Percentiles rank a stretch among this genome's conserved stretches.
Evolutionary conservation across 1,140 invertebrate species (phyloP).

Genomic region (Lepidurus apus): DNA sequence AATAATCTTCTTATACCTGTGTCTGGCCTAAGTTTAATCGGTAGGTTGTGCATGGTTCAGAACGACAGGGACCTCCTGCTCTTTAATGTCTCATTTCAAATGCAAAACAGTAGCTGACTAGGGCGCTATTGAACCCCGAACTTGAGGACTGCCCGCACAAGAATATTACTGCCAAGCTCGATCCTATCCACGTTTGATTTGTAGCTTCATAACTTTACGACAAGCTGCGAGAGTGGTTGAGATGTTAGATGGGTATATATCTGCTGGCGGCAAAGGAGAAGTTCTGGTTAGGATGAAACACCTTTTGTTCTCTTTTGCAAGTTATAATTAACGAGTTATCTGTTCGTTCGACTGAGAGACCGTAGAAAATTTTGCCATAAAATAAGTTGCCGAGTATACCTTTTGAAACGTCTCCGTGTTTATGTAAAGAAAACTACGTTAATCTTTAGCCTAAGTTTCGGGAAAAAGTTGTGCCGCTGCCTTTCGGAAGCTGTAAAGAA

Average conservation of each 20-base stretch:
- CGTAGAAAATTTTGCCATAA: not conserved
- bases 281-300: not conserved
- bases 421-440: no score
- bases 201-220: constrained; percentile 5
- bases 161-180: not conserved
- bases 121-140: not conserved
- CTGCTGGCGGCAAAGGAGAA: not conserved
- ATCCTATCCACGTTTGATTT: not conserved
- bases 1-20: constrained; percentile 5
- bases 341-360: not conserved
- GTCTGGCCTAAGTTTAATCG: not conserved
- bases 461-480: no score
- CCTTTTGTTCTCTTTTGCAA: not conserved
- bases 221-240: not conserved
- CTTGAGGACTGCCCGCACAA: constrained; percentile 4
- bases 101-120: constrained; percentile 19
- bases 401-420: not conserved
- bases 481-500: no score
- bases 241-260: not conserved
- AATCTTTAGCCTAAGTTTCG: no score
- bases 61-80: constrained; percentile 3
- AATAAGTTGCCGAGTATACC: not conserved
- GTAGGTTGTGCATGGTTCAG: not conserved
- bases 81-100: constrained; percentile 20
- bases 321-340: constrained; percentile 14